A percentile compares a stretch with the other conserved stretches of the same genome.
Conservation (phyloP, 2,113 vertebrate genomes). For the Osmerus mordax region DNA sequence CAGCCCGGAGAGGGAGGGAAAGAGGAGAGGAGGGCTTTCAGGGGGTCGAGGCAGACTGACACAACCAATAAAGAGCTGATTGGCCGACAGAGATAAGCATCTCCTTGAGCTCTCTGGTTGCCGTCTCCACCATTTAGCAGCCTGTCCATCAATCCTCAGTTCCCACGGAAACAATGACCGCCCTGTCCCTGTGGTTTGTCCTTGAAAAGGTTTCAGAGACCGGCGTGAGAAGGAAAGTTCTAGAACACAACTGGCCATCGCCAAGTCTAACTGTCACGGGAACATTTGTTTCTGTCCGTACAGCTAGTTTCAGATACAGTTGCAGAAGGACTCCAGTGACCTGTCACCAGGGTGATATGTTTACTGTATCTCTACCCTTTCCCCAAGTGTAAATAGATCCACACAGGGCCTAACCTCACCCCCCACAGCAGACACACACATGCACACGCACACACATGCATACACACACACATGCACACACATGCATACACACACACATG, state of each 20-base stretch:
- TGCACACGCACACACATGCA: neutral
- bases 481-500: neutral
- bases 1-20: neutral
- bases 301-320: too few relatives aligned
- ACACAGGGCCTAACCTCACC: neutral
- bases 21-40: neutral
- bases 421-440: neutral
- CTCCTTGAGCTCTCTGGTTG: conserved; percentile 31
- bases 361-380: too few relatives aligned
- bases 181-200: conserved; percentile 9
- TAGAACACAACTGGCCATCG: neutral
- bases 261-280: too few relatives aligned
- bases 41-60: conserved; percentile 4
- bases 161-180: conserved; percentile 60
- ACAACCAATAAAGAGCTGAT: conserved; percentile 33
- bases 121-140: conserved; percentile 38
- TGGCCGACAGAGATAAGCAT: conserved; percentile 54
- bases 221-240: conserved; percentile 3
- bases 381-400: too few relatives aligned
- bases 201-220: conserved; percentile 17
- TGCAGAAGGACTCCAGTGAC: too few relatives aligned
- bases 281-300: too few relatives aligned
- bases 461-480: too few relatives aligned
- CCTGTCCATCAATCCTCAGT: conserved; percentile 55
- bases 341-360: too few relatives aligned